Conservation (phyloP, 1,140 invertebrate genomes). For the Macrostomum lignano region DNA sequence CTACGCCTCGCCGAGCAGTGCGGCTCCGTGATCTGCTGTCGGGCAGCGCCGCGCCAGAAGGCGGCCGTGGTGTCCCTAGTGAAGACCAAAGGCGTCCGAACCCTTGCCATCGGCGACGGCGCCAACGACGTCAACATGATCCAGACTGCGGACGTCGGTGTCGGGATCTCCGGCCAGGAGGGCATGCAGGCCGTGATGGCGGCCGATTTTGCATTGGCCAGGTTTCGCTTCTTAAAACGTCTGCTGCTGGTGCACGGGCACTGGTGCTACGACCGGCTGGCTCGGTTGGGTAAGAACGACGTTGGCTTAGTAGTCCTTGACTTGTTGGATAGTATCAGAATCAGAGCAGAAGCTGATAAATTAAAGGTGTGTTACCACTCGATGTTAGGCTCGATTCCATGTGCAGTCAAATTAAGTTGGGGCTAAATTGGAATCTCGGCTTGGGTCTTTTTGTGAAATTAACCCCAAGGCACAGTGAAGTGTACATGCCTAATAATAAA, state of each 20-base stretch:
- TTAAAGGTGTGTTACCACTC: background rate
- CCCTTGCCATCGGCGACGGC: constrained; percentile 77
- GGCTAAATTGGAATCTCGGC: background rate
- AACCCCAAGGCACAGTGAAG: background rate
- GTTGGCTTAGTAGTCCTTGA: constrained; percentile 30
- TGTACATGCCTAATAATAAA: too few species aligned
- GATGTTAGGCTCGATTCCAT: background rate
- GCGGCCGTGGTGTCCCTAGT: constrained; percentile 52
- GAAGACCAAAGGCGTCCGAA: constrained; percentile 61
- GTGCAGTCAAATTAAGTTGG: background rate
- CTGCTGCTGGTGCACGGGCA: constrained; percentile 71
- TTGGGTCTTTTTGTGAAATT: background rate
- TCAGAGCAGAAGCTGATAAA: background rate
- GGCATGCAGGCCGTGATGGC: constrained; percentile 88
- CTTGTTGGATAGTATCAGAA: constrained; percentile 5
- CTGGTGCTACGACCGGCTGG: constrained; percentile 71
- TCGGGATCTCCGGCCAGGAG: constrained; percentile 67
- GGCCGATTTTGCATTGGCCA: constrained; percentile 66
- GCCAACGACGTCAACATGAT: constrained; percentile 99
- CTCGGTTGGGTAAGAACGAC: constrained; percentile 74
- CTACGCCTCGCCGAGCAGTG: constrained; percentile 11
- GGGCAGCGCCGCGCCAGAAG: constrained; percentile 25
- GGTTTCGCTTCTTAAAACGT: constrained; percentile 56
- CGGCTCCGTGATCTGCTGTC: constrained; percentile 23
- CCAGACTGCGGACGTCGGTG: constrained; percentile 80